Evolutionary conservation across 1,140 invertebrate genomes (phyloP), one percentile per base, ranked within the genome.

Genomic region (Lordiphosa mommai): DNA sequence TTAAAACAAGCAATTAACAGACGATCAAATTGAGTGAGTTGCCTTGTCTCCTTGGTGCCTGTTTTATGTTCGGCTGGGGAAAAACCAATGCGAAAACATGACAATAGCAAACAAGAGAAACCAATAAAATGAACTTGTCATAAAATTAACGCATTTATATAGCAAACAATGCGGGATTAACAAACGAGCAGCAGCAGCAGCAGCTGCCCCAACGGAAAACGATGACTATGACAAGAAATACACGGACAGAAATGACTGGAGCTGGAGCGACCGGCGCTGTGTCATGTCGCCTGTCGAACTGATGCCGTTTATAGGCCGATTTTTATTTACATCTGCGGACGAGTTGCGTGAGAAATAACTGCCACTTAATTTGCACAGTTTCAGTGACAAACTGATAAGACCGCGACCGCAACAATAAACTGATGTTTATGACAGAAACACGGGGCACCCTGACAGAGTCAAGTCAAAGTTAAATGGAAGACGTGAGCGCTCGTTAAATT

Each of bases 61-160:
- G 56, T 66, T 79, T 79, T 58, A 74, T 79, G 74, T 60, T 46
- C 41, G 53, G 60, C 40, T 49, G 53, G 61, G 55, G 46, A 38
- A 73, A 27, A 73, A 68, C 63, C 71, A 59, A 67, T 69, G 63
- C 60, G 73, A 80, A 69, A 72, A 73, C 69, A 69, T 27, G 55
- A 47, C 60, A 77, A 67, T 61, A 55, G 74, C 66, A 80, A 80
- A 82, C 71, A 80, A 61, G 77, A 58, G 69, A 72, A 84, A 72
- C 67, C 76, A 77, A 82, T 82, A 84, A 82, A 82, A 84, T 84
- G 77, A 82, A 82, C 72, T 82, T 82, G 77, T 84, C 76, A 82
- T 82, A 82, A 82, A 84, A 82, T 82, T 82, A 82, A 82, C 76
- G 76, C 76, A 84, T 84, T 82, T 84, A 84, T 82, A 76, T 77